Evolutionary conservation across 1,140 invertebrate species (phyloP).

Genomic region (Pseudomyrmex cubaensis): DNA sequence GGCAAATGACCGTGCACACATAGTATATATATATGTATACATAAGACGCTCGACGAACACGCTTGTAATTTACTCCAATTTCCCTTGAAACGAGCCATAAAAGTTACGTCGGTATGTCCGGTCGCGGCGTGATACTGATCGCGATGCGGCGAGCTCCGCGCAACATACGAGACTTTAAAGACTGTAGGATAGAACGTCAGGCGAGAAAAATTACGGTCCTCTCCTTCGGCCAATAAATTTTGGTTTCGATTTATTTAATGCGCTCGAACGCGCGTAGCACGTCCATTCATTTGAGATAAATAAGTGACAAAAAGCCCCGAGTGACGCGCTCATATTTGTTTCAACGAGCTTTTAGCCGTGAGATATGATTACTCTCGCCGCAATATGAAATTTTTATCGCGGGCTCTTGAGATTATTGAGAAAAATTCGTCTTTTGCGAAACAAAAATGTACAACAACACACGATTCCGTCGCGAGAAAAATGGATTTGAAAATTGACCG

Average conservation of each 20-base stretch:
- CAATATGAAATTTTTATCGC: not conserved
- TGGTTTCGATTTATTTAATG: not conserved
- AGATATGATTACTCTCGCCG: not conserved
- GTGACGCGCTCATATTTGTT: not conserved
- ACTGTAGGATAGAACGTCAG: not conserved
- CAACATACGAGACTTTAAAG: slow-evolving; percentile 26
- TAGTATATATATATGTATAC: not conserved
- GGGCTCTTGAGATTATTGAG: not conserved
- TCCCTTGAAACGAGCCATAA: slow-evolving; percentile 64
- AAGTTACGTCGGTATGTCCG: slow-evolving; percentile 69
- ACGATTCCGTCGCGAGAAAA: not conserved
- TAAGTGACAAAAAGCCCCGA: not conserved
- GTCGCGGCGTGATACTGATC: slow-evolving; percentile 59
- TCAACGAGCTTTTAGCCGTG: not conserved
- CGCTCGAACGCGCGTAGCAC: not conserved
- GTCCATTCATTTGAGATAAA: not conserved
- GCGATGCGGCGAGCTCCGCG: not conserved
- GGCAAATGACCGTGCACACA: not conserved
- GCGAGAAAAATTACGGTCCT: not conserved
- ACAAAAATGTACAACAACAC: not conserved
- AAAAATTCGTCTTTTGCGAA: not conserved
- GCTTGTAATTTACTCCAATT: slow-evolving; percentile 70
- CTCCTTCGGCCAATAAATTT: not conserved
- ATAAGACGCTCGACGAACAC: slow-evolving; percentile 36
- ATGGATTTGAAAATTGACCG: slow-evolving; percentile 16